phyloP scores from a whole-genome alignment of 2,797 vertebrate genomes.

The Lateolabrax maculatus region DNA sequence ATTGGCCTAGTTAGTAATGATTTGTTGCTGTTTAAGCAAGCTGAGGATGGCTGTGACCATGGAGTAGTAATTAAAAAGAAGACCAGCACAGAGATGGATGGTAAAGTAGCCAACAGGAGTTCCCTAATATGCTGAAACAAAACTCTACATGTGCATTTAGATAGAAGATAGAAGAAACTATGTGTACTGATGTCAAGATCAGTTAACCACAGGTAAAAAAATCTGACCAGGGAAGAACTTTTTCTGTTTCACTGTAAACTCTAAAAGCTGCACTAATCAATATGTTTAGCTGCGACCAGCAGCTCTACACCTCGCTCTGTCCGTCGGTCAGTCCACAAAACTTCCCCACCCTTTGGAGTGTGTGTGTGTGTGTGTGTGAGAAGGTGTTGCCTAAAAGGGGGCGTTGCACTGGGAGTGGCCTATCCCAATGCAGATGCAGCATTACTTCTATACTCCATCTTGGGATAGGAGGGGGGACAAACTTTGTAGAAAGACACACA shows the following conservation, averaged over 20 bases:
- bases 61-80: constrained; percentile 25
- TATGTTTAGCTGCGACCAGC: too few relatives aligned
- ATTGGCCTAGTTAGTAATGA: constrained; percentile 58
- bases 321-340: too few relatives aligned
- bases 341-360: too few relatives aligned
- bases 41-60: not conserved
- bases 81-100: not conserved
- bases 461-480: too few relatives aligned
- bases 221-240: not conserved
- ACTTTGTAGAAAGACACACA: too few relatives aligned
- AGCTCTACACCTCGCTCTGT: too few relatives aligned
- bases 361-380: too few relatives aligned
- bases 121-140: not conserved
- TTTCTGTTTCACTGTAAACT: not conserved
- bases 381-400: too few relatives aligned
- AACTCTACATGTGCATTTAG: not conserved
- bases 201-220: not conserved
- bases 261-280: not conserved
- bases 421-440: too few relatives aligned
- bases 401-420: too few relatives aligned
- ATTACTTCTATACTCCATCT: too few relatives aligned
- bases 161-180: not conserved
- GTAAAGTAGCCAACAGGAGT: not conserved
- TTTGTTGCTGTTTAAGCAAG: constrained; percentile 25
- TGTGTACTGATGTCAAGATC: not conserved